A percentile compares a stretch with the other conserved stretches of the same genome.
Evolutionary conservation across 2,888 invertebrate species (phyloP).

Genomic region (Drosophila nr. perissopoda): DNA sequence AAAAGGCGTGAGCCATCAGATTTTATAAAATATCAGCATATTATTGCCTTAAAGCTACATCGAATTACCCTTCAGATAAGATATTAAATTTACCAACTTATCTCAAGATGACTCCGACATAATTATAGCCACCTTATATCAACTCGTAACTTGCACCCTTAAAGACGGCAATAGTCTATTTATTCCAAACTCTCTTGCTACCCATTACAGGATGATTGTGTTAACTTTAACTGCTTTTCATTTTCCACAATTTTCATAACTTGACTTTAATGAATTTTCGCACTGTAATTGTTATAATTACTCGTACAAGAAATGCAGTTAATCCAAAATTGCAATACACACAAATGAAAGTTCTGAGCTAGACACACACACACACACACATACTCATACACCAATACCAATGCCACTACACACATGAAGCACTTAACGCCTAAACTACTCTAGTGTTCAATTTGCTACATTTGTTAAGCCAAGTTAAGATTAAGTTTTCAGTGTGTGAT

Average conservation of each 20-base stretch:
- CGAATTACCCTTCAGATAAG: neutral
- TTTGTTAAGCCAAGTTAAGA: conserved; percentile 43
- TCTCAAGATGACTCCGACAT: neutral
- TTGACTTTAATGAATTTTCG: conserved; percentile 5
- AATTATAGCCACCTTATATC: neutral
- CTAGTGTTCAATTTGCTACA: conserved; percentile 36
- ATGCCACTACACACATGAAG: conserved; percentile 5
- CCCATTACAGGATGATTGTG: neutral
- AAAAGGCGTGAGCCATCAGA: neutral
- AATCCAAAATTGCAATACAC: conserved; percentile 28
- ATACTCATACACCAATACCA: neutral
- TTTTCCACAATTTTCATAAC: neutral
- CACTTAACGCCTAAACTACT: conserved; percentile 34
- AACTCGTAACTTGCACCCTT: too few relatives aligned
- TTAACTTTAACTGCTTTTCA: neutral
- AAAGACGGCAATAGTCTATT: neutral
- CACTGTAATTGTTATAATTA: conserved; percentile 13
- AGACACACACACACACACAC: conserved; percentile 11
- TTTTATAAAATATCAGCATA: neutral
- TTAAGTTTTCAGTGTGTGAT: conserved; percentile 56
- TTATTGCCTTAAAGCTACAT: neutral
- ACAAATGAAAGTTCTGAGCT: conserved; percentile 12
- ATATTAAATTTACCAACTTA: neutral
- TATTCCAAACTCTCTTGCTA: too few relatives aligned
- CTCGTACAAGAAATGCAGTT: conserved; percentile 1